Percentiles rank a stretch among this genome's conserved stretches.
Evolutionary conservation across 2,888 invertebrate genomes (phyloP).

Genomic region (Dasysyrphus tricinctus): DNA sequence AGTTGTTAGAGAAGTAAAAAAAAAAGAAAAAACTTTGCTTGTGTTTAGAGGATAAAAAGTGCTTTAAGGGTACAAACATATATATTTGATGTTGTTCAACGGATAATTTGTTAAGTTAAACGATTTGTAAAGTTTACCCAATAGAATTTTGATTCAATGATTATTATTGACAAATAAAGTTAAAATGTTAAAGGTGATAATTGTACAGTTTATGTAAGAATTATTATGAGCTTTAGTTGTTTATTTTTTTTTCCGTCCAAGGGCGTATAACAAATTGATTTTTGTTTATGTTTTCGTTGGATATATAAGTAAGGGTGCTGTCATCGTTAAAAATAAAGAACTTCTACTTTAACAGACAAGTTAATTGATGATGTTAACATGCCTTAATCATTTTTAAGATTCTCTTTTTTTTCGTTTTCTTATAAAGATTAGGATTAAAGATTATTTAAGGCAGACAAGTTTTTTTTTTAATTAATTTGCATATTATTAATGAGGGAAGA

Average conservation of each 20-base stretch:
- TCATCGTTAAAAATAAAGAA: conserved; percentile 10
- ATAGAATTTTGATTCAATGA: conserved; percentile 22
- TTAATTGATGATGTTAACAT: conserved; percentile 13
- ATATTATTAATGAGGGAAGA: not conserved
- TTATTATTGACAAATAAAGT: conserved; percentile 25
- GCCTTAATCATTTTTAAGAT: not conserved
- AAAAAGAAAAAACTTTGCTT: conserved; percentile 1
- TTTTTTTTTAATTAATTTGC: conserved; percentile 4
- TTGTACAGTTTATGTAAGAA: not conserved
- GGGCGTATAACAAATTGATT: not conserved
- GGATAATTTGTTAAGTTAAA: conserved; percentile 43
- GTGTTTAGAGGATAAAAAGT: conserved; percentile 20
- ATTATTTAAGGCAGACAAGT: not conserved
- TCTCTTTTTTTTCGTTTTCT: not conserved
- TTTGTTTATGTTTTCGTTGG: not conserved
- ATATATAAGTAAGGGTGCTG: not conserved
- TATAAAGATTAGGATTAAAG: not conserved
- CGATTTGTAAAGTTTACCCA: conserved; percentile 32
- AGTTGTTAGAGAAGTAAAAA: not conserved
- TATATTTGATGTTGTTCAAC: conserved; percentile 33
- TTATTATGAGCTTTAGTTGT: no score
- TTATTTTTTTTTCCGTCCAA: not conserved
- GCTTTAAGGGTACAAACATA: not conserved
- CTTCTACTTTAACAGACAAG: no score
- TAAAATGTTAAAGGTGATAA: conserved; percentile 33